Conservation (phyloP, 2,888 invertebrate species). For the Diaphora mendica region DNA sequence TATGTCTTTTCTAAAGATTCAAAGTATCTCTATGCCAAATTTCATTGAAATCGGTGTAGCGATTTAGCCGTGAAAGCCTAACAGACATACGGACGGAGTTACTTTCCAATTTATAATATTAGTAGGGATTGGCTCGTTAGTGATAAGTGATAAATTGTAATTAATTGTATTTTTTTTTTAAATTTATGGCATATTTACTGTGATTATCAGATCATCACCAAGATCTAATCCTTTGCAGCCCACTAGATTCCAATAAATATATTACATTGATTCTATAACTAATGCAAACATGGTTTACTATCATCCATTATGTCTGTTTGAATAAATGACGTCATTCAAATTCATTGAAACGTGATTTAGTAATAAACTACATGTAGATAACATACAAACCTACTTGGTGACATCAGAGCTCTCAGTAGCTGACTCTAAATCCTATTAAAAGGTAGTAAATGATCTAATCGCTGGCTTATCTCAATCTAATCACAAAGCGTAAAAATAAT, state of each 20-base stretch:
- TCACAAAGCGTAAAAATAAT: conserved; percentile 37
- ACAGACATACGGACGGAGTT: no score
- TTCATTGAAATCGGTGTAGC: no score
- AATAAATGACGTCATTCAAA: conserved; percentile 12
- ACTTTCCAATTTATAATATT: no score
- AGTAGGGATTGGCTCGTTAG: no score
- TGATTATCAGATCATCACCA: background rate
- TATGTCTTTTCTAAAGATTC: no score
- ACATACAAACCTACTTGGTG: conserved; percentile 18
- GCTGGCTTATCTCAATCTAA: conserved; percentile 25
- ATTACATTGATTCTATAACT: background rate
- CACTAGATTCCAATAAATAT: background rate
- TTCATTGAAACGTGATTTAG: conserved; percentile 27
- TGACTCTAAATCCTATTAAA: conserved; percentile 26
- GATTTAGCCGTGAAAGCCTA: no score
- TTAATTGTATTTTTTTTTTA: no score
- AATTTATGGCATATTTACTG: no score
- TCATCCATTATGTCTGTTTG: conserved; percentile 10
- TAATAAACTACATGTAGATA: conserved; percentile 5
- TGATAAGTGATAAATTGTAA: no score
- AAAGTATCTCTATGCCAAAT: no score
- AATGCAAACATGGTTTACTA: conserved; percentile 4
- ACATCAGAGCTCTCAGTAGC: conserved; percentile 24
- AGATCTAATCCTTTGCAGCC: background rate
- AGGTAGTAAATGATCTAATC: conserved; percentile 19